A percentile compares a stretch with the other conserved stretches of the same genome.
Evolutionary conservation across 2,113 vertebrate genomes (phyloP).

Genomic region (Channa maculata): DNA sequence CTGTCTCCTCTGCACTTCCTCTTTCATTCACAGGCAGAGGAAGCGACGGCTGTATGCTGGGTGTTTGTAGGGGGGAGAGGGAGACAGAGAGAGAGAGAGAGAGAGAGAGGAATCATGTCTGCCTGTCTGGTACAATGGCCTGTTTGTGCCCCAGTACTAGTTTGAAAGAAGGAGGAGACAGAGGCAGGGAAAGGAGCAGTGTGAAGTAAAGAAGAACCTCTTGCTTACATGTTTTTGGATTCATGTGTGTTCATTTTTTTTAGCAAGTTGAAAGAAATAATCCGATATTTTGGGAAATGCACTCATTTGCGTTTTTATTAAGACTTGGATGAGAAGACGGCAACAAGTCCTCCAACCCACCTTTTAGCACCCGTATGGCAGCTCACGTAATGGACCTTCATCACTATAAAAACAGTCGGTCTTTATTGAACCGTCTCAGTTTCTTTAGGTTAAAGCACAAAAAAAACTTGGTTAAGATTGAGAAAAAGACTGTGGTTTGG

Average conservation of each 20-base stretch:
- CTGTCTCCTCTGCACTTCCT: constrained; percentile 73
- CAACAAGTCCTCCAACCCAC: no score
- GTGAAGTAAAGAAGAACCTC: constrained; percentile 17
- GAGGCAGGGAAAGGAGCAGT: constrained; percentile 14
- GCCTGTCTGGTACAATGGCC: constrained; percentile 66
- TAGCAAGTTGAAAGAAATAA: background rate
- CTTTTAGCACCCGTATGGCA: no score
- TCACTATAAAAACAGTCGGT: no score
- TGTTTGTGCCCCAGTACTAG: constrained; percentile 65
- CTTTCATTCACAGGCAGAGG: constrained; percentile 70
- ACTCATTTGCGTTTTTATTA: background rate
- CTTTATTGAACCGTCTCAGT: no score
- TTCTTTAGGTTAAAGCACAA: no score
- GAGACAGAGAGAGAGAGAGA: constrained; percentile 41
- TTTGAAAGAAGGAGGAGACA: constrained; percentile 44
- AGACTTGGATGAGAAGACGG: background rate
- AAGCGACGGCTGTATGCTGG: constrained; percentile 54
- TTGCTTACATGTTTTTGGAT: constrained; percentile 6
- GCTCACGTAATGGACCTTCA: no score
- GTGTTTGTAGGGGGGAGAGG: constrained; percentile 33
- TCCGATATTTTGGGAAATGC: background rate
- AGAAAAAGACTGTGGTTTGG: no score
- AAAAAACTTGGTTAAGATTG: no score
- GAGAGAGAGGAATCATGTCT: constrained; percentile 64
- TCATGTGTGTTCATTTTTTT: constrained; percentile 3